A percentile compares a stretch with the other conserved stretches of the same genome.
These are phyloP conservation scores for Stratiomys singularior DNA, from an alignment of 2,888 invertebrate genomes.

Conservation along the genomic window DNA sequence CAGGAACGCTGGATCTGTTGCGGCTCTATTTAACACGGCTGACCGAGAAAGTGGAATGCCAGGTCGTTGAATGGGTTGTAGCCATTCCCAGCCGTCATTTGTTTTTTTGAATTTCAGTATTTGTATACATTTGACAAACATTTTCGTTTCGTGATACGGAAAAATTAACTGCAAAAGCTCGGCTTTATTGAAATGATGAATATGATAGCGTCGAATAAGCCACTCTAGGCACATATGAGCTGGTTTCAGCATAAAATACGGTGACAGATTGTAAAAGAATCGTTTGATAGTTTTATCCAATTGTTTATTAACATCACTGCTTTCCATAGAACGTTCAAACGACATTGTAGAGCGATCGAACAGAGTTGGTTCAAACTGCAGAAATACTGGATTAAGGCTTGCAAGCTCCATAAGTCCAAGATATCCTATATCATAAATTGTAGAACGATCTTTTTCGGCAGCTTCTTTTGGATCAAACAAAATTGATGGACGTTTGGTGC, in stretches of 20 bases:
- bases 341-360: constrained; percentile 81
- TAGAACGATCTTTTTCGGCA: constrained; percentile 83
- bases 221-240: constrained; percentile 93
- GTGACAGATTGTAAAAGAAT: constrained; percentile 84
- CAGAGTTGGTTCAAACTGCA: constrained; percentile 77
- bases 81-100: constrained; percentile 80
- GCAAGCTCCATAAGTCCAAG: constrained; percentile 87
- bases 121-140: constrained; percentile 85
- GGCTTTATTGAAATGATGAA: constrained; percentile 89
- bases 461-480: constrained; percentile 92
- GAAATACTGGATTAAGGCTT: constrained; percentile 77
- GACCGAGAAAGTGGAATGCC: constrained; percentile 79
- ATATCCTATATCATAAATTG: constrained; percentile 86
- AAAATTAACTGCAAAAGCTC: constrained; percentile 82
- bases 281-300: constrained; percentile 79
- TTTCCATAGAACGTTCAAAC: constrained; percentile 84
- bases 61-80: constrained; percentile 77
- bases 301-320: constrained; percentile 77
- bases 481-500: constrained; percentile 80
- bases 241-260: constrained; percentile 86
- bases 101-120: constrained; percentile 73
- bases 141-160: constrained; percentile 93
- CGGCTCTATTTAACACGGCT: constrained; percentile 78
- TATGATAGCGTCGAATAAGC: constrained; percentile 88
- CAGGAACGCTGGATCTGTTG: constrained; percentile 72